These are phyloP conservation scores for Helicoverpa zea DNA, from an alignment of 1,140 invertebrate genomes.

Conservation along the genomic window DNA sequence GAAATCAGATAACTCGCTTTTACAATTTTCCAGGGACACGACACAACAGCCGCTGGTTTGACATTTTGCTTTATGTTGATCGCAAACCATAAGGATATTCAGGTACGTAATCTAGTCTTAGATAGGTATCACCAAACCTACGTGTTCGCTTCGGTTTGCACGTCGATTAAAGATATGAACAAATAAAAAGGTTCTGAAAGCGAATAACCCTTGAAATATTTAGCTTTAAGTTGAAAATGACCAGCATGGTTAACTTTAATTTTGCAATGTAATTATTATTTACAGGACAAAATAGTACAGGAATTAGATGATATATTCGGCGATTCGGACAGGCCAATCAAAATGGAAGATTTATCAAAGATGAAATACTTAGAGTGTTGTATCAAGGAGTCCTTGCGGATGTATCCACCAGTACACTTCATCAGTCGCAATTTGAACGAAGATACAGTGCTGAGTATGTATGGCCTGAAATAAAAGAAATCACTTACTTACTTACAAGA, in stretches of 20 bases:
- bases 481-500: too few species aligned
- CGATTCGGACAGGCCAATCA: constrained; percentile 76
- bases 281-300: constrained; percentile 88
- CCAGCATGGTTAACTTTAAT: too few species aligned
- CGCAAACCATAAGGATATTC: constrained; percentile 88
- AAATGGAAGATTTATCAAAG: constrained; percentile 87
- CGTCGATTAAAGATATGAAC: too few species aligned
- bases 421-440: constrained; percentile 89
- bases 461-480: background rate
- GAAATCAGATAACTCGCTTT: background rate
- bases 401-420: constrained; percentile 91
- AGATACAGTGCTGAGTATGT: constrained; percentile 87
- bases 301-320: constrained; percentile 89
- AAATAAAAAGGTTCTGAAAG: too few species aligned
- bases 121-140: too few species aligned
- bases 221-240: too few species aligned
- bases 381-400: constrained; percentile 89
- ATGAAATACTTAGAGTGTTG: constrained; percentile 91
- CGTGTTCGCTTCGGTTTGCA: too few species aligned
- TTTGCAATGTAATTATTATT: background rate
- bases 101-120: constrained; percentile 76
- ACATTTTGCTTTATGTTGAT: constrained; percentile 90
- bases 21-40: constrained; percentile 86
- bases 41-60: constrained; percentile 92
- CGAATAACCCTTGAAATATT: too few species aligned